Percentiles rank a stretch among this genome's conserved stretches.
Conservation (phyloP, 2,113 vertebrate species). For the Callipepla californica region DNA sequence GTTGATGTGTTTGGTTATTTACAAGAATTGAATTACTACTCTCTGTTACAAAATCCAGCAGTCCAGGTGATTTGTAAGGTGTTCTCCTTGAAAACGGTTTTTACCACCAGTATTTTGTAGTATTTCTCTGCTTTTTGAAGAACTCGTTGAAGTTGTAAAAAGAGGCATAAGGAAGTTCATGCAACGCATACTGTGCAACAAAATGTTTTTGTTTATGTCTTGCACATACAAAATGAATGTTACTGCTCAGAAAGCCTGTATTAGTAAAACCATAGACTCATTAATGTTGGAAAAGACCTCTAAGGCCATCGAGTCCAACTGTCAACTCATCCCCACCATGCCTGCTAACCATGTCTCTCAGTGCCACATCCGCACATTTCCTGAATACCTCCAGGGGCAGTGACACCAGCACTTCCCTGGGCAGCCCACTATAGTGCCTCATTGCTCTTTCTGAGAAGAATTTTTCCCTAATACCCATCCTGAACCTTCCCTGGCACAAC, state of each 20-base stretch:
- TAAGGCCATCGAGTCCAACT: no score
- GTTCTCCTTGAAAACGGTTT: background rate
- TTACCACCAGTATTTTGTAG: background rate
- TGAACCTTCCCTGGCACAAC: no score
- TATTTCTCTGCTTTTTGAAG: background rate
- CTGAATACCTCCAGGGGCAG: no score
- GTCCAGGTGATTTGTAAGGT: background rate
- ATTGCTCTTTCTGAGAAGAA: no score
- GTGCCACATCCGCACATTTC: no score
- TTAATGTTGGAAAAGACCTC: no score
- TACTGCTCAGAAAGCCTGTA: background rate
- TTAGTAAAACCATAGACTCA: background rate
- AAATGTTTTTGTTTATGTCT: background rate
- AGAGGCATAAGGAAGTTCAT: background rate
- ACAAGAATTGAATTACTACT: slow-evolving; percentile 42
- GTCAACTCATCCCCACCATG: no score
- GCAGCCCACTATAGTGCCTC: no score
- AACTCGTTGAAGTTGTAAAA: background rate
- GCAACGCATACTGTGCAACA: background rate
- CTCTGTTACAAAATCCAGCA: background rate
- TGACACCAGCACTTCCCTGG: no score
- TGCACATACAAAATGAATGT: background rate
- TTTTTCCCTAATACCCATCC: no score
- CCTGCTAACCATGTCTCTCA: no score
- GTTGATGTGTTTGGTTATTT: slow-evolving; percentile 54